Evolutionary conservation across 2,113 vertebrate species (phyloP), one percentile per base, ranked within the genome.

Genomic region (Collichthys lucidus): DNA sequence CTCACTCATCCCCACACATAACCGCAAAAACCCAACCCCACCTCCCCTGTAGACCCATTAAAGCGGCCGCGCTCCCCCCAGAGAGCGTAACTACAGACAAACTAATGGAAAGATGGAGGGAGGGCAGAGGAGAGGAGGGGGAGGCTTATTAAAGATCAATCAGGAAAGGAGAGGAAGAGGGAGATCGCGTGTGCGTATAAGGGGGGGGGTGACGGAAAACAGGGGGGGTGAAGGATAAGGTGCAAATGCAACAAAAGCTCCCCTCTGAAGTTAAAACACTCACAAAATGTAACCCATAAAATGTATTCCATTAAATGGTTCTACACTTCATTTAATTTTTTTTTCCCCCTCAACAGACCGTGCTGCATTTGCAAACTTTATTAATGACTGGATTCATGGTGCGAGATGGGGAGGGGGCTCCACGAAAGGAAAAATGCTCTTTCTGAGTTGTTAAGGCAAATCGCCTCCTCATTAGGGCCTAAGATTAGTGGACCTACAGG

Each of bases 41-140:
- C 86, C 92, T 88, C 88, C 88, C 87, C 85, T 89, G 88, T 73
- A 88, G 92, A 93, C 89, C 91, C 92, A 94, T 94, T 93, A 94
- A 94, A 93, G 73, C 86, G 83, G 77, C 86, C 82, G 76, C 40
- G 24, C 79, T 86, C 79, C 85, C 90, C 86, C 90, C 73, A 73
- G 75, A 85, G 73, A 83, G 86, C 65, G 80, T 12, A 72, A 82
- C 84, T 91, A 86, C 77, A 88, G 89, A 79, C 89, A 85, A 88
- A 82, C 88, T 82, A 83, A 78, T 85, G 88, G 89, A 89, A 89
- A 86, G 74, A 82, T 60, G 86, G 86, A 69, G 75, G 68, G 83
- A 80, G 29, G 75, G 53, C 12, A 74, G 78, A 56, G 80, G 73
- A 78, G 76, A 77, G 63, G 64, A 77, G 77, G 88, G 74, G 77